Evolutionary conservation across 1,140 invertebrate species (phyloP), one percentile per base, ranked within the genome.

Genomic region (Stegodyphus dumicola): DNA sequence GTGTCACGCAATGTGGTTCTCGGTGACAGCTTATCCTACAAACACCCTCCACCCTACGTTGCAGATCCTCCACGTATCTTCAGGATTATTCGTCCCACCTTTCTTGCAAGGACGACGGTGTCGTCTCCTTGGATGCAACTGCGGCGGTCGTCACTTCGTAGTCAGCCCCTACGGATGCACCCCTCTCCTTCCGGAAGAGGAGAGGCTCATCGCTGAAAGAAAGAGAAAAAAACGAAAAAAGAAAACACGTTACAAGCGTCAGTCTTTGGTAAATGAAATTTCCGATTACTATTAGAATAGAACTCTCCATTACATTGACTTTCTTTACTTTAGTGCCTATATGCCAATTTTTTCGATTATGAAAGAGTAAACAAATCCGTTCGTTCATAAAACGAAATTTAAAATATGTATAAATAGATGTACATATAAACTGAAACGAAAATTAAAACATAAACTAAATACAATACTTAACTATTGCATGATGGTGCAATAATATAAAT

Each of bases 21-120:
- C 80, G 10, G 70, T 87, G 54, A 81, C 80, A 5, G 66, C 74
- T 51, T 87, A 87, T 15, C 86, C 86, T 11, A 81, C 80, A 4
- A 87, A 87, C 48, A 87, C 86, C 6, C 74, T 87, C 3, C 66
- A 84, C 56, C 86, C 86, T 9, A 79, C 76, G 6, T n/a, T 87
- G 10, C 71, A 85, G 53, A 80, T 87, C n/a, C 53, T 87, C 49
- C 86, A 87, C 48, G 86, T 85, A 1, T 84, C 79, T n/a, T 48
- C 80, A 6, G 48, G 67, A 17, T 56, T 87, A 1, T 56, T 13
- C 15, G 80, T 87, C 2, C 86, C 86, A 2, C 54, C 64, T 18
- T 87, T 66, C 51, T 66, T 87, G 15, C 79, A 75, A 13, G 69
- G 75, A 6, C 18, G 75, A 10, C 15, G 80, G 6, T 87, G 86